phyloP scores from a whole-genome alignment of 2,113 vertebrate species.

The Morphnarchus princeps region DNA sequence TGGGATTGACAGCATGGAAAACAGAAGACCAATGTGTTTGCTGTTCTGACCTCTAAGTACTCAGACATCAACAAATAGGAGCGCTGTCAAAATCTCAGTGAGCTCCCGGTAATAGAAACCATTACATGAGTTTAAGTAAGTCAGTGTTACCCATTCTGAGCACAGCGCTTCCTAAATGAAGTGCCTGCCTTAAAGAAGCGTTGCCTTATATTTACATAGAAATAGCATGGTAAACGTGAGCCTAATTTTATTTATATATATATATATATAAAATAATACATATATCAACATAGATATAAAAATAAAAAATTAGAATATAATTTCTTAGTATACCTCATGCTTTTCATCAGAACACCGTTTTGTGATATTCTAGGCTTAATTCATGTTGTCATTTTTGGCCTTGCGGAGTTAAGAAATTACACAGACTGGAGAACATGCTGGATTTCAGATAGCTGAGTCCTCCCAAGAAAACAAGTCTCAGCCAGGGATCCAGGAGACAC shows the following conservation, averaged over 20 bases:
- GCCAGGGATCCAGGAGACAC: not conserved
- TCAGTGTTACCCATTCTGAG: not conserved
- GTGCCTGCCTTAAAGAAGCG: not conserved
- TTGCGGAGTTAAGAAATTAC: not conserved
- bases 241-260: not conserved
- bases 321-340: not conserved
- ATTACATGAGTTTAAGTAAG: not conserved
- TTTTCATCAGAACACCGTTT: not conserved
- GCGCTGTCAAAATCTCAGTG: not conserved
- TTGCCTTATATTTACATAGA: not conserved
- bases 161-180: not conserved
- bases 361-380: not conserved
- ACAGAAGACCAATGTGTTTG: rapidly evolving
- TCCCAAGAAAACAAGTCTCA: not conserved
- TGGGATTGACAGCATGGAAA: not conserved
- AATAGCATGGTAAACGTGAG: not conserved
- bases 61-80: not conserved
- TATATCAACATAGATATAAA: not conserved
- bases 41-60: not conserved
- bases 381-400: not conserved
- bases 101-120: not conserved
- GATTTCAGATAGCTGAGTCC: not conserved
- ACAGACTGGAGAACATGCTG: not conserved
- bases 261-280: not conserved
- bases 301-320: not conserved